phyloP scores from a whole-genome alignment of 2,888 invertebrate genomes.

The Mesoligia furuncula region DNA sequence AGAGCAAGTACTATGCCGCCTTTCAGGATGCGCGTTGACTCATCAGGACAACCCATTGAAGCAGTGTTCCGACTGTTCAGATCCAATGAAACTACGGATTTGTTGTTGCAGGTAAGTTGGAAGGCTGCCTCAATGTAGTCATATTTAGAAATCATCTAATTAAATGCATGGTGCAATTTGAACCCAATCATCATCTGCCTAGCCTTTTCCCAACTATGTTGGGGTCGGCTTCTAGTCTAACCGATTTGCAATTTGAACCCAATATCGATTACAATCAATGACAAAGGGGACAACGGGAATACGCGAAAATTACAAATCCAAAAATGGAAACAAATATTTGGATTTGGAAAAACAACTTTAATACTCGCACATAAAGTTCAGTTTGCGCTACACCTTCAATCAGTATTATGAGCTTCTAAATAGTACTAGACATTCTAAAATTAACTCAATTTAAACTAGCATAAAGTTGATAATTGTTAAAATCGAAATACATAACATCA shows the following conservation, averaged over 20 bases:
- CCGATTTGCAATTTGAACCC: too few species aligned
- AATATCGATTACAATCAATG: not conserved
- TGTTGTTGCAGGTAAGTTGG: conserved; percentile 93
- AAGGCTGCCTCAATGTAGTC: not conserved
- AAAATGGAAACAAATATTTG: not conserved
- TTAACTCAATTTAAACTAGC: not conserved
- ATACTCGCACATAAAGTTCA: not conserved
- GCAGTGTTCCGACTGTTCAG: conserved; percentile 93
- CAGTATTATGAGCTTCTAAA: not conserved
- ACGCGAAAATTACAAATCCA: too few species aligned
- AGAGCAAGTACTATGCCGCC: conserved; percentile 77
- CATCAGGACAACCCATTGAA: conserved; percentile 88
- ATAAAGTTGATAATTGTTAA: not conserved
- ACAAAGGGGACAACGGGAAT: too few species aligned
- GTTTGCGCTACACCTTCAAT: too few species aligned
- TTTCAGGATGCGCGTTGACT: conserved; percentile 76
- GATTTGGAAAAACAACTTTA: not conserved
- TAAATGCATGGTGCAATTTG: not conserved
- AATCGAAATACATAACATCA: not conserved
- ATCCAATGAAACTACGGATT: conserved; percentile 94
- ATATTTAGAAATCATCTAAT: not conserved
- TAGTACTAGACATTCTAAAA: not conserved
- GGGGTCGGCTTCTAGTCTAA: too few species aligned
- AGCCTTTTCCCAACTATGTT: too few species aligned
- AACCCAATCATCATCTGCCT: too few species aligned